Conservation (phyloP, 2,797 vertebrate genomes). For the Stomatorhinus walkeri region DNA sequence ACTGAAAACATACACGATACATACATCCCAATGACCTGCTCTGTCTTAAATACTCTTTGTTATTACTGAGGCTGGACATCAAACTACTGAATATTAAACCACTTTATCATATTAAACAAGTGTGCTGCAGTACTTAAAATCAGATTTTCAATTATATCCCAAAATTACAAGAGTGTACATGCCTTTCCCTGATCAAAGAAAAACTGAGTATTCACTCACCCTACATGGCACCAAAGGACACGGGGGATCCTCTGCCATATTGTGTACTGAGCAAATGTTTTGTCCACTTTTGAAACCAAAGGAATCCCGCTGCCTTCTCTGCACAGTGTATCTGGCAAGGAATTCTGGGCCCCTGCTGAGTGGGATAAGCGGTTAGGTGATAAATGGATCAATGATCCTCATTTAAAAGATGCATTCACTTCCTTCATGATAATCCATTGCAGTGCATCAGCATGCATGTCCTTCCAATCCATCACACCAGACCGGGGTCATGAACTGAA, state of each 20-base stretch:
- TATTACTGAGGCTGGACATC: neutral
- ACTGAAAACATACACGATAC: neutral
- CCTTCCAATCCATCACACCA: neutral
- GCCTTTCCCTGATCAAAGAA: neutral
- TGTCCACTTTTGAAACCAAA: neutral
- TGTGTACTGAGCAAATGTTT: neutral
- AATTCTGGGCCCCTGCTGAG: neutral
- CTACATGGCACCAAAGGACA: neutral
- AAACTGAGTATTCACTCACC: neutral
- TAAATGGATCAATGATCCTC: neutral
- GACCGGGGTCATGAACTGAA: neutral
- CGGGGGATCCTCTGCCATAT: neutral
- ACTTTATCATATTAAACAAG: neutral
- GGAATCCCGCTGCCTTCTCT: neutral
- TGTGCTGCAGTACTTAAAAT: neutral
- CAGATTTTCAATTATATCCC: neutral
- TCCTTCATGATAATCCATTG: neutral
- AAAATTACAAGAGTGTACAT: neutral
- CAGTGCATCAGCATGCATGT: neutral
- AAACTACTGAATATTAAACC: neutral
- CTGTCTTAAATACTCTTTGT: neutral
- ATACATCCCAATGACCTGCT: neutral
- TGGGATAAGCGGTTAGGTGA: neutral
- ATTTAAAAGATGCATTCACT: neutral
- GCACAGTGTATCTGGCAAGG: neutral